Percentiles rank a stretch among this genome's conserved stretches.
These are phyloP conservation scores for Lacerta agilis DNA, from an alignment of 2,797 vertebrate species.

Conservation along the genomic window DNA sequence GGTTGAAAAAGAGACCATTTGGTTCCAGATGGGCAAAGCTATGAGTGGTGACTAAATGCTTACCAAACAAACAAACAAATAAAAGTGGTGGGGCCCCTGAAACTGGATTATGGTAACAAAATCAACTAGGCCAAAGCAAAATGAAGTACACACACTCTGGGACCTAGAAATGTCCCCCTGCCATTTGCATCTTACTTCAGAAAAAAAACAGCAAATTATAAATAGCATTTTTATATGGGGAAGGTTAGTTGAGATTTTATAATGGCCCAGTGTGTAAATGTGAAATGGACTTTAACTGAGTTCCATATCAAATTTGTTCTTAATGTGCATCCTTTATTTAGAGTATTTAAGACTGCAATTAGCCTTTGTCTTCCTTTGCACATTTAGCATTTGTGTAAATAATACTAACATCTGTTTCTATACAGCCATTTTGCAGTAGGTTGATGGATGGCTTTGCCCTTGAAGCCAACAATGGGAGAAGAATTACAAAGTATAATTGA, in stretches of 20 bases:
- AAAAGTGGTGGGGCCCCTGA: background rate
- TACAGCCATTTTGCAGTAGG: background rate
- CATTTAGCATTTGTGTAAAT: conserved; percentile 17
- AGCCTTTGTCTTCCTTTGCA: conserved; percentile 14
- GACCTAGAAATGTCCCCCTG: background rate
- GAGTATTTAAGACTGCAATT: conserved; percentile 10
- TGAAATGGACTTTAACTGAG: background rate
- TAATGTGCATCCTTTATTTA: conserved; percentile 20
- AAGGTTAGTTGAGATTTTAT: background rate
- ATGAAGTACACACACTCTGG: fast-evolving
- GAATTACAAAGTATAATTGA: background rate
- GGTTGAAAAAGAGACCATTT: conserved; percentile 21
- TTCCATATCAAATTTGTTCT: conserved; percentile 7
- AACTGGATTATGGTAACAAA: conserved; percentile 7
- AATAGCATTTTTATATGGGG: background rate
- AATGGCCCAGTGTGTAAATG: background rate
- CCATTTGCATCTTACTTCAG: background rate
- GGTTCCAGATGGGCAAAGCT: conserved; percentile 20
- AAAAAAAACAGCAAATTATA: background rate
- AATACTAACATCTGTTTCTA: background rate
- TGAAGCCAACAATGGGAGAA: background rate
- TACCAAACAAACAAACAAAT: background rate
- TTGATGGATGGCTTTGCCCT: background rate
- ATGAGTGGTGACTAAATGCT: background rate
- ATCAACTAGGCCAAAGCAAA: too few species aligned